Conservation (phyloP, 2,888 invertebrate genomes). For the Chymomyza amoena region DNA sequence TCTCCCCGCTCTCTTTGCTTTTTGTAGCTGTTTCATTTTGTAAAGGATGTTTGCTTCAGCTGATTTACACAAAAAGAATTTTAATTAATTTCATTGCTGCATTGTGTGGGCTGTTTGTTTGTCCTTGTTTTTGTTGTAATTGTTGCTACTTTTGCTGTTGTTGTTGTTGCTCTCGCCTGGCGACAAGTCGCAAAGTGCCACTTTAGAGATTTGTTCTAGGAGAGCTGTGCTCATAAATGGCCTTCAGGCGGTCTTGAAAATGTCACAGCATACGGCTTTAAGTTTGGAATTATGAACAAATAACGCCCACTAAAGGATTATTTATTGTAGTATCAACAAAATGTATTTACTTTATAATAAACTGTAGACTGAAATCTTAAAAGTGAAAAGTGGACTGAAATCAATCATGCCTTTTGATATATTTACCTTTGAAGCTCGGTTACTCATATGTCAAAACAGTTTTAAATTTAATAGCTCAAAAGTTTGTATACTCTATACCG, state of each 20-base stretch:
- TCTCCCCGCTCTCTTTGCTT: neutral
- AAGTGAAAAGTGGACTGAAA: too few relatives aligned
- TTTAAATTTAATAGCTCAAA: too few relatives aligned
- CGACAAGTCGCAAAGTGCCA: neutral
- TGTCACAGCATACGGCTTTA: neutral
- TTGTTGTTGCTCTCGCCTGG: too few relatives aligned
- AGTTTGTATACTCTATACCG: too few relatives aligned
- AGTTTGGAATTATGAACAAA: neutral
- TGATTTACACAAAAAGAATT: constrained; percentile 68
- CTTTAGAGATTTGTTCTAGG: neutral
- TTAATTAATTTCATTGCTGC: constrained; percentile 64
- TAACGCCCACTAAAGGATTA: neutral
- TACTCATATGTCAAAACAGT: too few relatives aligned
- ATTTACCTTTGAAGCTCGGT: too few relatives aligned
- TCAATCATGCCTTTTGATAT: too few relatives aligned
- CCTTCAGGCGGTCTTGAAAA: neutral
- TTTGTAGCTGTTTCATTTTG: constrained; percentile 7
- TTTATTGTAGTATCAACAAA: too few relatives aligned
- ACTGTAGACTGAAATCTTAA: too few relatives aligned
- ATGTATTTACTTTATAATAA: too few relatives aligned
- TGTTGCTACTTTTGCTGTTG: neutral
- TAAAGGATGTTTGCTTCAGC: constrained; percentile 76
- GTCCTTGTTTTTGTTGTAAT: neutral
- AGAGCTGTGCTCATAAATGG: neutral
- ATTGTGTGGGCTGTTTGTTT: neutral